A percentile compares a stretch with the other conserved stretches of the same genome.
Evolutionary conservation across 2,797 vertebrate species (phyloP).

Genomic region (Coilia nasus): DNA sequence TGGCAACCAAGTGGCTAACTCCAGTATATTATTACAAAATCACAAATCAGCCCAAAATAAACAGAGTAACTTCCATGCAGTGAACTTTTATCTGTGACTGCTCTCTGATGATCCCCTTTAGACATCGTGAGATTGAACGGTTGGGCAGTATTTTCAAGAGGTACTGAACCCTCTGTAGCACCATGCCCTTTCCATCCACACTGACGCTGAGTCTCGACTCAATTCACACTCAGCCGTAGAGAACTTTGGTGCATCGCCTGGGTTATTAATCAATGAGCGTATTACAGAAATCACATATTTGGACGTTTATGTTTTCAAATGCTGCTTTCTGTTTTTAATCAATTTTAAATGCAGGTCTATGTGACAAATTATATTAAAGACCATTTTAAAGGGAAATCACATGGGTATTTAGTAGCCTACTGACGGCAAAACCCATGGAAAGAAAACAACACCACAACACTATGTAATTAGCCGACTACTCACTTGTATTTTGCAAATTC

Average conservation of each 20-base stretch:
- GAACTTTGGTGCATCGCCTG: background rate
- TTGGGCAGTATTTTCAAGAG: background rate
- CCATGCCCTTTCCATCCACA: background rate
- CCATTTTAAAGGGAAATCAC: background rate
- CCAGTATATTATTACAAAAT: background rate
- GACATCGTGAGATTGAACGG: background rate
- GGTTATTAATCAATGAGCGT: background rate
- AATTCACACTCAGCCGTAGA: background rate
- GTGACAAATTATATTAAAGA: background rate
- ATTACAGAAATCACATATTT: background rate
- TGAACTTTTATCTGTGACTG: background rate
- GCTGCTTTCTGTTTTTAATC: background rate
- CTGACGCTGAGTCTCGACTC: background rate
- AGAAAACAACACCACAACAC: background rate
- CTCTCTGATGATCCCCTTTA: background rate
- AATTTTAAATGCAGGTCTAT: background rate
- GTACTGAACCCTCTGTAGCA: background rate
- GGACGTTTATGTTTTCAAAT: background rate
- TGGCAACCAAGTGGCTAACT: background rate
- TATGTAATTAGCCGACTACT: conserved; percentile 63
- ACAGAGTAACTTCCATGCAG: background rate
- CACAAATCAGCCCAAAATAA: background rate
- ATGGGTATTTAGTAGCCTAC: background rate
- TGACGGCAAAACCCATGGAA: background rate
- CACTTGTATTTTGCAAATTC: conserved; percentile 83